phyloP scores from a whole-genome alignment of 2,888 invertebrate genomes.

The Deilephila porcellus region DNA sequence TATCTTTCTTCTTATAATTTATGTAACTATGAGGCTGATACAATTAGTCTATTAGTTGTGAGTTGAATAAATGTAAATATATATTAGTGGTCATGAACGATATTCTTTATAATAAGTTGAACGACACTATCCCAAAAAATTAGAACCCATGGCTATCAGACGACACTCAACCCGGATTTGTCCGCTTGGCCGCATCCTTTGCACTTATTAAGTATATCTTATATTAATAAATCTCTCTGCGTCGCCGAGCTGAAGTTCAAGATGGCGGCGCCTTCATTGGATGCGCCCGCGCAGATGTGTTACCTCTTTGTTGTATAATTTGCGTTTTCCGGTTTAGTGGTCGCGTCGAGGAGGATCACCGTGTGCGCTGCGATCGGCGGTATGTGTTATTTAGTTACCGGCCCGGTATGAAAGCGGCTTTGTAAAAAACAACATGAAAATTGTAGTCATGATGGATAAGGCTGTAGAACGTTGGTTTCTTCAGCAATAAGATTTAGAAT shows the following conservation, averaged over 20 bases:
- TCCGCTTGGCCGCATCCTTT: slow-evolving; percentile 74
- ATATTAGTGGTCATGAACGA: no score
- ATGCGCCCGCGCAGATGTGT: slow-evolving; percentile 78
- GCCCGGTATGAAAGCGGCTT: slow-evolving; percentile 24
- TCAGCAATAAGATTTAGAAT: no score
- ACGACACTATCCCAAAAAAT: neutral
- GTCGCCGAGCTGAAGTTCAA: slow-evolving; percentile 46
- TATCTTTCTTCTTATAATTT: no score
- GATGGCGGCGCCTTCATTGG: slow-evolving; percentile 45
- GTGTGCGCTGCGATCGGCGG: slow-evolving; percentile 43
- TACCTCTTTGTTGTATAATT: slow-evolving; percentile 83
- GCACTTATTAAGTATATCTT: slow-evolving; percentile 81
- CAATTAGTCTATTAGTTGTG: no score
- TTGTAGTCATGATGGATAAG: neutral
- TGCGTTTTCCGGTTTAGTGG: slow-evolving; percentile 82
- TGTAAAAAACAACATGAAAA: slow-evolving; percentile 28
- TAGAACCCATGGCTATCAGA: slow-evolving; percentile 55
- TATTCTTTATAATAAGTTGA: neutral
- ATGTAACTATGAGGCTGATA: no score
- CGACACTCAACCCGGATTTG: slow-evolving; percentile 66
- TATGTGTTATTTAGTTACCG: slow-evolving; percentile 59
- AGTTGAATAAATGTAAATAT: no score
- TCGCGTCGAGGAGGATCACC: slow-evolving; percentile 61
- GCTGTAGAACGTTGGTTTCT: neutral
- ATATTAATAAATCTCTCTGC: slow-evolving; percentile 72